phyloP scores from a whole-genome alignment of 2,797 vertebrate species.

The Corythornis leucogaster region DNA sequence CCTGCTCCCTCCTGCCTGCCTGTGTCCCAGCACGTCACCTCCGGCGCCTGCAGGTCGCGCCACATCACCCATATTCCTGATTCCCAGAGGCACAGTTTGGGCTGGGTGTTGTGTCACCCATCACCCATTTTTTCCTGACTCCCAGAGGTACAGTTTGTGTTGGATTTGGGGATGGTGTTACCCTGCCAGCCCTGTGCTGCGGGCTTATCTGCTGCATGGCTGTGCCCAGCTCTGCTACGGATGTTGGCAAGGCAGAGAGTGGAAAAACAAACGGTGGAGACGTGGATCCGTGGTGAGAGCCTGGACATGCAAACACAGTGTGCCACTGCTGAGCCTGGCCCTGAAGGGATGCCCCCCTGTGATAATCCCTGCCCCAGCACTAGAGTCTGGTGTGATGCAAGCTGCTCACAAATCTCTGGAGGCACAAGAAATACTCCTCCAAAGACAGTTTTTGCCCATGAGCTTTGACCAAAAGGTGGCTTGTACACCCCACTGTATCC shows the following conservation, averaged over 20 bases:
- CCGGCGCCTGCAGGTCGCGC: fast-evolving
- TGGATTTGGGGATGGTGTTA: neutral
- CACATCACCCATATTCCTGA: neutral
- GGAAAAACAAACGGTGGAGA: conserved; percentile 42
- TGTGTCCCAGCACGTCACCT: fast-evolving
- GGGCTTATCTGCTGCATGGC: neutral
- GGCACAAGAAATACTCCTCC: neutral
- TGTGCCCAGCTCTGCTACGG: neutral
- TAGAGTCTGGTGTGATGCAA: neutral
- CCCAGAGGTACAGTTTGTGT: neutral
- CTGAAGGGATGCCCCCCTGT: neutral
- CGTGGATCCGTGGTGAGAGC: fast-evolving
- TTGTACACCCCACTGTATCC: fast-evolving
- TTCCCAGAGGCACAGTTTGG: neutral
- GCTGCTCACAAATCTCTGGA: neutral
- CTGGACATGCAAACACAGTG: neutral
- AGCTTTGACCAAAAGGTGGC: neutral
- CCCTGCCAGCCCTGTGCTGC: fast-evolving
- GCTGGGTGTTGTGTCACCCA: neutral
- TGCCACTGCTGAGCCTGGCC: fast-evolving
- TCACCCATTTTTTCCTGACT: neutral
- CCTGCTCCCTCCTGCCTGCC: neutral
- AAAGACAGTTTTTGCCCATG: neutral
- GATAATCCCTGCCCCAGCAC: neutral
- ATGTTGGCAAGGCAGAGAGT: neutral